Conservation (phyloP, 1,140 invertebrate species). For the Orius insidiosus region DNA sequence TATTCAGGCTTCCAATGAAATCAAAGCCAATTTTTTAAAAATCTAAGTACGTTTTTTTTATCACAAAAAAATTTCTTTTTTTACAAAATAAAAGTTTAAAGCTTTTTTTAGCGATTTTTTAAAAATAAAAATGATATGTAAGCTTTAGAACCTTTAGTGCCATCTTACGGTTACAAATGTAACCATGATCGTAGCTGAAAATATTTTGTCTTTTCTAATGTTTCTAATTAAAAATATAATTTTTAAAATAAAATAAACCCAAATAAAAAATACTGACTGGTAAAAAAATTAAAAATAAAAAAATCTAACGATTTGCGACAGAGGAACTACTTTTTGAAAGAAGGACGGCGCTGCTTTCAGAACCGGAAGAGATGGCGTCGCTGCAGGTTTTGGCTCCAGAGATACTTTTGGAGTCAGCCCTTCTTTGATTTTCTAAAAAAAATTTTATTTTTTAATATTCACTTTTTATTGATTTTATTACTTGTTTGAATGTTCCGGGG, state of each 20-base stretch:
- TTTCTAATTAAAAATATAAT: conserved; percentile 7
- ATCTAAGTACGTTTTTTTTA: too few species aligned
- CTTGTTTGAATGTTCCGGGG: conserved; percentile 33
- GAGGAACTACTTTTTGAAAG: conserved; percentile 29
- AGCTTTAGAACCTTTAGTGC: too few species aligned
- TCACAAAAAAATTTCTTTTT: too few species aligned
- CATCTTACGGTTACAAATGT: too few species aligned
- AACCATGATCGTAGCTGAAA: not conserved
- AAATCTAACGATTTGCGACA: conserved; percentile 21
- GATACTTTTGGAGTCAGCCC: conserved; percentile 31
- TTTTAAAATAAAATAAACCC: not conserved
- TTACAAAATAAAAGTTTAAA: too few species aligned
- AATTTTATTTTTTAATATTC: conserved; percentile 2
- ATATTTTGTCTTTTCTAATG: not conserved
- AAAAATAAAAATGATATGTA: too few species aligned
- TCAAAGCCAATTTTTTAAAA: too few species aligned
- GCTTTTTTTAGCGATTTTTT: too few species aligned
- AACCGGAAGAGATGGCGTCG: conserved; percentile 28
- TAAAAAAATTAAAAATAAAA: conserved; percentile 23
- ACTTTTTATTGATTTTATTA: conserved; percentile 21
- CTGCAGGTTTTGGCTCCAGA: conserved; percentile 27
- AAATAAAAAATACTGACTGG: conserved; percentile 18
- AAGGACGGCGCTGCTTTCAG: conserved; percentile 30
- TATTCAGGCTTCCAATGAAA: too few species aligned
- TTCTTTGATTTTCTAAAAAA: conserved; percentile 29